These are phyloP conservation scores for Calephelis perditalis DNA, from an alignment of 2,888 invertebrate species.

Conservation along the genomic window DNA sequence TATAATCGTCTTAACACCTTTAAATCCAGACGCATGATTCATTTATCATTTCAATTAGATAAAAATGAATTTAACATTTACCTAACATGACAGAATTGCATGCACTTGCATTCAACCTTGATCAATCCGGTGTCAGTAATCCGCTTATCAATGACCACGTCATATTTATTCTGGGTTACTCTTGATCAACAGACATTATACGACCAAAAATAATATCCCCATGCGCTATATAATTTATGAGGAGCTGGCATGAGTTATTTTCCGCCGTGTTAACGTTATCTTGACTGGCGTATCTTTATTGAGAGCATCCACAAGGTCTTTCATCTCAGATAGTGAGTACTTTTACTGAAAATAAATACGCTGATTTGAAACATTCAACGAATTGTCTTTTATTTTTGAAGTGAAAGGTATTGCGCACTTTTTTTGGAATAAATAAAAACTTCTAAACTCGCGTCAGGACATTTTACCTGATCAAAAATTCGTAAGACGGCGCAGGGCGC, in stretches of 20 bases:
- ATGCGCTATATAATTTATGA: conserved; percentile 4
- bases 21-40: not conserved
- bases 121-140: conserved; percentile 3
- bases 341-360: not conserved
- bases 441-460: too few species aligned
- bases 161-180: conserved; percentile 19
- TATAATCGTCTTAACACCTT: not conserved
- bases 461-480: too few species aligned
- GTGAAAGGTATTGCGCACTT: too few species aligned
- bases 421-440: too few species aligned
- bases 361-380: not conserved
- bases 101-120: conserved; percentile 5
- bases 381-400: not conserved
- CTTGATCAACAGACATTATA: conserved; percentile 3
- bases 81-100: conserved; percentile 2
- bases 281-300: conserved; percentile 22
- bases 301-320: conserved; percentile 16
- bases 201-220: conserved; percentile 12
- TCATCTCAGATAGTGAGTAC: conserved; percentile 2
- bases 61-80: not conserved
- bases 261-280: conserved; percentile 6
- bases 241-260: conserved; percentile 5
- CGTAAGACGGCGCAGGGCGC: too few species aligned
- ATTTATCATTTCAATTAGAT: not conserved
- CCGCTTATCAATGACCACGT: conserved; percentile 17